Evolutionary conservation across 2,888 invertebrate species (phyloP).

Genomic region (Morpho helenor): DNA sequence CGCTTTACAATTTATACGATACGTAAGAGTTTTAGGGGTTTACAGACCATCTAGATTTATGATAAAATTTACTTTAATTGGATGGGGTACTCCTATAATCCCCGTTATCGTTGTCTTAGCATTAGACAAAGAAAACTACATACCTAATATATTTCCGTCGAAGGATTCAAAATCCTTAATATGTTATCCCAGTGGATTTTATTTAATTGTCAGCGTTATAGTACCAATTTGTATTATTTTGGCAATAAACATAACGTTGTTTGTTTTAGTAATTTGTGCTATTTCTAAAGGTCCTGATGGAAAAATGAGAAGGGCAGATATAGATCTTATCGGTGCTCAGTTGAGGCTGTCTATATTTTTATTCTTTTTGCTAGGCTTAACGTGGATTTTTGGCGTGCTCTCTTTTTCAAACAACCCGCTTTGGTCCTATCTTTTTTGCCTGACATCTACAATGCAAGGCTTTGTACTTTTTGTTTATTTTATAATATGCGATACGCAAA

Average conservation of each 20-base stretch:
- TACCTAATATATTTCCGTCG: slow-evolving; percentile 40
- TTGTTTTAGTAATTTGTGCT: slow-evolving; percentile 74
- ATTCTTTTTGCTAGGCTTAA: slow-evolving; percentile 80
- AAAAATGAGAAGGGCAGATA: slow-evolving; percentile 61
- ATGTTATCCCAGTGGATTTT: slow-evolving; percentile 77
- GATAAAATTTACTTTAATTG: slow-evolving; percentile 79
- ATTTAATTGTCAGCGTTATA: slow-evolving; percentile 69
- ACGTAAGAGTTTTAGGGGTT: slow-evolving; percentile 82
- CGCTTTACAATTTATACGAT: slow-evolving; percentile 82
- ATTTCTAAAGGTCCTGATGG: slow-evolving; percentile 73
- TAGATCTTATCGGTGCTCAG: slow-evolving; percentile 66
- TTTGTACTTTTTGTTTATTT: slow-evolving; percentile 82
- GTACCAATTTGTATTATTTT: slow-evolving; percentile 76
- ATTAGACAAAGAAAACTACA: slow-evolving; percentile 66
- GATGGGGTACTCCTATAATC: slow-evolving; percentile 81
- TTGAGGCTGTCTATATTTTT: slow-evolving; percentile 77
- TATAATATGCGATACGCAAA: slow-evolving; percentile 75
- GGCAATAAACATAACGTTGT: slow-evolving; percentile 72
- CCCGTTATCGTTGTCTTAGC: slow-evolving; percentile 72
- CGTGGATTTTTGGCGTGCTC: slow-evolving; percentile 81
- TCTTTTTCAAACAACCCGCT: slow-evolving; percentile 68
- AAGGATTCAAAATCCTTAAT: slow-evolving; percentile 42
- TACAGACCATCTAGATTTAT: slow-evolving; percentile 79
- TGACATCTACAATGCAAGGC: slow-evolving; percentile 81
- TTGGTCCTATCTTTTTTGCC: slow-evolving; percentile 81